Evolutionary conservation across 1,140 invertebrate species (phyloP), one percentile per base, ranked within the genome.

Genomic region (Trachymyrmex septentrionalis): DNA sequence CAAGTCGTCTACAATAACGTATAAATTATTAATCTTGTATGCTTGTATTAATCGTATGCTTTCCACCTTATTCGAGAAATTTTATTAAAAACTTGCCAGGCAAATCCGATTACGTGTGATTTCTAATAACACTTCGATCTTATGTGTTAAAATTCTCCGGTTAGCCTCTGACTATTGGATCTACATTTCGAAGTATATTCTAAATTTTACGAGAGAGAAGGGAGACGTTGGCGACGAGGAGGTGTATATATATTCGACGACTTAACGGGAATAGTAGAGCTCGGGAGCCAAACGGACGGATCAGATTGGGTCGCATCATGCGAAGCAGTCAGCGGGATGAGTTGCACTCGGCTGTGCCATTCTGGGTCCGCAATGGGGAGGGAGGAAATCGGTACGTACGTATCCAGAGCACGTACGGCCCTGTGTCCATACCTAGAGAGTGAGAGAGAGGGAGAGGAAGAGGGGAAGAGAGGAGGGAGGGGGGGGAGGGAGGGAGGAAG

Each of bases 321-420:
- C 88, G 86, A 72, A 44, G 88, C 76, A 73, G 78, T 61, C 48
- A 61, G 48, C 72, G 88, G 86, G 63, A 50, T 87, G 90, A 81
- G 89, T 55, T 67, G 64, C 64, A 67, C 72, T 78, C 76, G 87
- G 38, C 75, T 67, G 77, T 86, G 86, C 84, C 80, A 84, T 84
- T 72, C 69, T 77, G 77, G 77, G 72, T 75, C 78, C 53, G 66
- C 19, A 30, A 53, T 38, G 5, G 24, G 85, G 90, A 91, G 88
- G 24, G 90, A 88, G 89, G 86, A 93, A 93, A 92, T 92, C 88
- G 90, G 89, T 86, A 84, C 89, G 91, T 93, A 93, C 86, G 93
- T 94, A 95, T 91, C 93, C 94, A 86, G 93, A 90, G 94, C 94
- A 95, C 94, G 94, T 95, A 95, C 94, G 92, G 92, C 92, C 93